Conservation (phyloP, 2,888 invertebrate species). For the Agrotis clavis region DNA sequence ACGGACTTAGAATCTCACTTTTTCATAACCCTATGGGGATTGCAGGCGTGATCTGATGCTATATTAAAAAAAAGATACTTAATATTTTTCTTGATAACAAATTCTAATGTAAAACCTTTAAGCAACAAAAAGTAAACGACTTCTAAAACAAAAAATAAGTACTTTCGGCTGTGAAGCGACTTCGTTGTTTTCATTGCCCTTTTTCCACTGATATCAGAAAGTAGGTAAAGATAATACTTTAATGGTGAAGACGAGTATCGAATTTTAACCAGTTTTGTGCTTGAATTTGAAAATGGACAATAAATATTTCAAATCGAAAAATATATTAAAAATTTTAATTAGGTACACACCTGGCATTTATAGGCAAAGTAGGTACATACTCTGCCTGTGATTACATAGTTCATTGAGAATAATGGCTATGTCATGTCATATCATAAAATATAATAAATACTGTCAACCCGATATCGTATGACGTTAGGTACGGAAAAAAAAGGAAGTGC, state of each 20-base stretch:
- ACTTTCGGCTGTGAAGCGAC: too few relatives aligned
- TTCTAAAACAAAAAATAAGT: too few relatives aligned
- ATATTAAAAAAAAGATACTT: neutral
- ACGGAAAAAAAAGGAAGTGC: conserved; percentile 46
- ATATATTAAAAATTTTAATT: neutral
- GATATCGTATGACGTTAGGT: conserved; percentile 6
- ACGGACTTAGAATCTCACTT: too few relatives aligned
- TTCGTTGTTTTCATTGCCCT: too few relatives aligned
- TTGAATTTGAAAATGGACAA: too few relatives aligned
- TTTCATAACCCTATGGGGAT: neutral
- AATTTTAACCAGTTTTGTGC: neutral
- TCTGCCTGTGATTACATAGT: conserved; percentile 1
- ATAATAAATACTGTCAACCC: conserved; percentile 12
- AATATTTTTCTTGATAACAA: neutral
- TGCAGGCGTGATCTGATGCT: neutral
- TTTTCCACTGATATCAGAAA: too few relatives aligned
- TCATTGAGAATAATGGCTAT: conserved; percentile 1
- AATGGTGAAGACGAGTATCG: too few relatives aligned
- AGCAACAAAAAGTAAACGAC: too few relatives aligned
- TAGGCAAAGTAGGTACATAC: too few relatives aligned
- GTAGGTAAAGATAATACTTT: too few relatives aligned
- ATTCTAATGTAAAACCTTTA: neutral
- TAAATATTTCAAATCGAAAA: too few relatives aligned
- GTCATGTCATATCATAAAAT: neutral
- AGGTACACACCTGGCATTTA: too few relatives aligned